A percentile compares a stretch with the other conserved stretches of the same genome.
phyloP scores from a whole-genome alignment of 2,888 invertebrate genomes.

The Strigamia crassipes region DNA sequence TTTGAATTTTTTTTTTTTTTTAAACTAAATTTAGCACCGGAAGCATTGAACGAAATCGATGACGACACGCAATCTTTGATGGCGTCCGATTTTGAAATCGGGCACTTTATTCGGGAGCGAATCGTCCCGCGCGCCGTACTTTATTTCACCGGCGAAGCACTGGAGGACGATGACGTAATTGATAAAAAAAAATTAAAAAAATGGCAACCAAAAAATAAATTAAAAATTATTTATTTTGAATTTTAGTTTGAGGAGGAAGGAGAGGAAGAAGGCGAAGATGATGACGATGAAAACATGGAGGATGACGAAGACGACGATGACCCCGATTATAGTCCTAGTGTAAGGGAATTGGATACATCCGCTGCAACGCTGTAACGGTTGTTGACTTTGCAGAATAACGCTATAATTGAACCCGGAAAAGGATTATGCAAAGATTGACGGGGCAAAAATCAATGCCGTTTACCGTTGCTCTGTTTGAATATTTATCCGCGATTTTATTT shows the following conservation, averaged over 20 bases:
- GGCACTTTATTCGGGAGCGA: conserved; percentile 95
- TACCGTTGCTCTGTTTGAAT: neutral
- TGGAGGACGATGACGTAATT: conserved; percentile 50
- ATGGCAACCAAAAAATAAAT: no score
- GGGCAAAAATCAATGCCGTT: neutral
- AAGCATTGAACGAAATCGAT: conserved; percentile 77
- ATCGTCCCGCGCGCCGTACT: conserved; percentile 96
- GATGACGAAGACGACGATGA: conserved; percentile 51
- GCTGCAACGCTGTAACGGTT: neutral
- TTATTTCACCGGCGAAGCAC: conserved; percentile 85
- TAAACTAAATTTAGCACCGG: conserved; percentile 71
- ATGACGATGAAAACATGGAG: conserved; percentile 49
- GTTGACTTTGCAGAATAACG: neutral
- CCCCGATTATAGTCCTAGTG: conserved; percentile 49
- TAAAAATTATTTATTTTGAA: neutral
- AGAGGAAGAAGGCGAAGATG: conserved; percentile 50
- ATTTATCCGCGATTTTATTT: neutral
- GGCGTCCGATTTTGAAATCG: conserved; percentile 96
- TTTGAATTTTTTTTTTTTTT: conserved; percentile 51
- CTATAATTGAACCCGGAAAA: neutral
- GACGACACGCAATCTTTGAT: conserved; percentile 85
- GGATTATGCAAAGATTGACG: neutral
- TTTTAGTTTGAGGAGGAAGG: conserved; percentile 50
- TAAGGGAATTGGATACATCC: neutral
- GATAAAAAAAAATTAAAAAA: neutral